Evolutionary conservation across 2,797 vertebrate genomes (phyloP).

Genomic region (Enteromius fasciolatus): DNA sequence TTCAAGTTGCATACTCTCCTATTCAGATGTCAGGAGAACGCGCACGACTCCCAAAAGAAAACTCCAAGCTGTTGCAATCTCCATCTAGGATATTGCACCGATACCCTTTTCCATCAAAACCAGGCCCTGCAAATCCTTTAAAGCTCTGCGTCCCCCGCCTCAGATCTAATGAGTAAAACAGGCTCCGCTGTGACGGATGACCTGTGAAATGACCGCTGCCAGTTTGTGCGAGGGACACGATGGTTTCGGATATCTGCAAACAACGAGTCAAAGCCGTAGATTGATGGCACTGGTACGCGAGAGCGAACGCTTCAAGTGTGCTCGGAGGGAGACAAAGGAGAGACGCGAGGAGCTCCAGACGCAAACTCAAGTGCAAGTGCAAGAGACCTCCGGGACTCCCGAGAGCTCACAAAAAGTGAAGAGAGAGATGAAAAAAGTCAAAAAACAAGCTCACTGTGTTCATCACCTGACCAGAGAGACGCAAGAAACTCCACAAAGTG

Average conservation of each 20-base stretch:
- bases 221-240: constrained; percentile 22
- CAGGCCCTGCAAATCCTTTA: not conserved
- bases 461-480: not conserved
- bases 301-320: not conserved
- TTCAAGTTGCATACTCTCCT: constrained; percentile 53
- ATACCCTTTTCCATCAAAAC: not conserved
- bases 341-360: constrained; percentile 24
- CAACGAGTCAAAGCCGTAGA: constrained; percentile 3
- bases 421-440: not conserved
- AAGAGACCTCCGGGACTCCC: constrained; percentile 7
- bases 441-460: not conserved
- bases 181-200: constrained; percentile 22
- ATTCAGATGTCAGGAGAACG: constrained; percentile 58
- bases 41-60: constrained; percentile 17
- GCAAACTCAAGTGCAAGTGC: constrained; percentile 38
- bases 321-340: not conserved
- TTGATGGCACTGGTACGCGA: constrained; percentile 15
- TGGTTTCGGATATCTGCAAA: constrained; percentile 44
- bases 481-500: not conserved
- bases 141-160: not conserved
- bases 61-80: not conserved
- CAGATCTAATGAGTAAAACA: constrained; percentile 28
- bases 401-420: not conserved
- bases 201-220: constrained; percentile 47
- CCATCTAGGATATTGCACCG: not conserved